Conservation (phyloP, 2,113 vertebrate species). For the Bufo gargarizans region DNA sequence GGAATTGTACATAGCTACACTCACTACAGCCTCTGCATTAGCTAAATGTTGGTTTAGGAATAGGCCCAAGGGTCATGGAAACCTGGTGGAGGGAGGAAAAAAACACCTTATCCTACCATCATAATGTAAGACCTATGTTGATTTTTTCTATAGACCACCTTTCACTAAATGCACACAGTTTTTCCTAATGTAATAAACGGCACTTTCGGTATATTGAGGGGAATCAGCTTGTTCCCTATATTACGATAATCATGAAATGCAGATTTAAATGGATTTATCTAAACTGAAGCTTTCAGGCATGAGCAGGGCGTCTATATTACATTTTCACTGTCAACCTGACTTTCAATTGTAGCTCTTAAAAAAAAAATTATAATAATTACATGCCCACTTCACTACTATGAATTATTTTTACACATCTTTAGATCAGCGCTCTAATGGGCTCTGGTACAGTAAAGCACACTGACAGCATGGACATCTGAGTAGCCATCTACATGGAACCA, state of each 20-base stretch:
- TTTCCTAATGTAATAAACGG: neutral
- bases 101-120: neutral
- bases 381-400: neutral
- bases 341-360: neutral
- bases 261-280: neutral
- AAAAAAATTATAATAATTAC: conserved; percentile 16
- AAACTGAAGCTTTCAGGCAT: neutral
- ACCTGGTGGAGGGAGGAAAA: neutral
- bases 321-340: conserved; percentile 7
- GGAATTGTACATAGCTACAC: neutral
- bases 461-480: neutral
- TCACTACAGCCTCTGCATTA: neutral
- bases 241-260: neutral
- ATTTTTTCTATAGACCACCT: neutral
- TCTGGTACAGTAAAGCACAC: neutral
- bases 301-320: neutral
- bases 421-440: neutral
- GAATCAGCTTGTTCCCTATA: neutral
- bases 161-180: neutral
- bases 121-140: neutral
- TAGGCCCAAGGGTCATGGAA: neutral
- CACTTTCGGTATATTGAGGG: neutral
- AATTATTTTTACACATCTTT: conserved; percentile 1
- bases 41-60: neutral
- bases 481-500: neutral